A percentile compares a stretch with the other conserved stretches of the same genome.
Conservation (phyloP, 2,888 invertebrate species). For the Ochlodes sylvanus region DNA sequence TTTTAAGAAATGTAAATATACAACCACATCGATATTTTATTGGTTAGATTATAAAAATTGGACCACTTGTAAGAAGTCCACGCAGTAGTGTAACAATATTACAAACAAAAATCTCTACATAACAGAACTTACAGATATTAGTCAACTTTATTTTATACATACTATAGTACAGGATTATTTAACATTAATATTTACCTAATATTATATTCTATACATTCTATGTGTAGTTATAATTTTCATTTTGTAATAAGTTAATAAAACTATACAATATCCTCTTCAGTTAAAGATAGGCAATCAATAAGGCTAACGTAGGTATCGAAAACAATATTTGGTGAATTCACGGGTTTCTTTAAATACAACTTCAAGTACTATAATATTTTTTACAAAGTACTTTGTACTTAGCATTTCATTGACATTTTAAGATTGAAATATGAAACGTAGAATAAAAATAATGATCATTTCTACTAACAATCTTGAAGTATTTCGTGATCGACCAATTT, state of each 20-base stretch:
- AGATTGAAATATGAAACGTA: constrained; percentile 39
- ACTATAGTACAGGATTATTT: constrained; percentile 82
- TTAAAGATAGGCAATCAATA: constrained; percentile 82
- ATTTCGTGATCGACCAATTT: background rate
- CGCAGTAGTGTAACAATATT: constrained; percentile 82
- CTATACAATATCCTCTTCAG: constrained; percentile 83
- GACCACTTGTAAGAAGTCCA: constrained; percentile 81
- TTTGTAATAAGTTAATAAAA: constrained; percentile 85
- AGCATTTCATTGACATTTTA: constrained; percentile 58
- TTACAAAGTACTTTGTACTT: constrained; percentile 83
- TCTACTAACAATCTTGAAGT: constrained; percentile 21
- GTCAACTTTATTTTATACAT: constrained; percentile 85
- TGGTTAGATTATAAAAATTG: constrained; percentile 85
- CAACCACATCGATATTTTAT: constrained; percentile 85
- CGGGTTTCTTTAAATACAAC: constrained; percentile 70
- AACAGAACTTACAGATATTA: constrained; percentile 85
- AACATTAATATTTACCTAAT: constrained; percentile 81
- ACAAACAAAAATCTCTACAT: constrained; percentile 85
- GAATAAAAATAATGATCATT: constrained; percentile 29
- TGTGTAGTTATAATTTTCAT: constrained; percentile 81
- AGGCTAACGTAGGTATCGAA: constrained; percentile 82
- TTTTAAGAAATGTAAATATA: constrained; percentile 85
- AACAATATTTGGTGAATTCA: constrained; percentile 82
- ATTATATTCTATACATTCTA: constrained; percentile 80
- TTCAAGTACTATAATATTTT: constrained; percentile 64